Evolutionary conservation across 2,888 invertebrate species (phyloP).

Genomic region (Pachydiplax longipennis): DNA sequence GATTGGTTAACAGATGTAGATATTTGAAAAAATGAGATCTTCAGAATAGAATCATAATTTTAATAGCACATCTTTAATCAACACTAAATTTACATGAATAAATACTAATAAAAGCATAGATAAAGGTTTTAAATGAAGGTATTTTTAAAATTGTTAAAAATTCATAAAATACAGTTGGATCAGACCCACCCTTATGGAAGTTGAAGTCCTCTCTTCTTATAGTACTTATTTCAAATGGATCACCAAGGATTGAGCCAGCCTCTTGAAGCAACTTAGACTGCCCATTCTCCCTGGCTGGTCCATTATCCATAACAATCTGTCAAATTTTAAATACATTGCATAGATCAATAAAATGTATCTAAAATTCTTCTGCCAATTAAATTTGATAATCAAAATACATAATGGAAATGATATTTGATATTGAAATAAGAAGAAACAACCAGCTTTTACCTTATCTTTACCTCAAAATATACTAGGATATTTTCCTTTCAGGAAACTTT

Average conservation of each 20-base stretch:
- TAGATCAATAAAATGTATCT: too few species aligned
- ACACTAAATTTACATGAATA: background rate
- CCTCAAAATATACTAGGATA: too few species aligned
- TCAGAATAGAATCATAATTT: too few species aligned
- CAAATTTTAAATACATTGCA: background rate
- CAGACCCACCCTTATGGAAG: slow-evolving; percentile 64
- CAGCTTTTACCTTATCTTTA: too few species aligned
- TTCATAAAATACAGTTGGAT: background rate
- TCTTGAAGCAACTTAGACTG: slow-evolving; percentile 71
- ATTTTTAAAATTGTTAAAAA: background rate
- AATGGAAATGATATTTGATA: too few species aligned
- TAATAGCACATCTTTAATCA: background rate
- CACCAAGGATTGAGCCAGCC: slow-evolving; percentile 75
- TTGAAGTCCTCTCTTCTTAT: slow-evolving; percentile 77
- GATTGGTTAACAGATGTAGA: too few species aligned
- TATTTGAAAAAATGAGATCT: too few species aligned
- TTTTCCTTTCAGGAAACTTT: too few species aligned
- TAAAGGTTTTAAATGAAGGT: background rate
- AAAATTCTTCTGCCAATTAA: too few species aligned
- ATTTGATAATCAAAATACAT: too few species aligned
- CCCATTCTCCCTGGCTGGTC: slow-evolving; percentile 67
- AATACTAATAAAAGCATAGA: background rate
- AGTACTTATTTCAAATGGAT: slow-evolving; percentile 83
- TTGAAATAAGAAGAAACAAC: too few species aligned
- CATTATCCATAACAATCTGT: slow-evolving; percentile 77